Evolutionary conservation across 2,113 vertebrate genomes (phyloP).

Genomic region (Aramus guarauna): DNA sequence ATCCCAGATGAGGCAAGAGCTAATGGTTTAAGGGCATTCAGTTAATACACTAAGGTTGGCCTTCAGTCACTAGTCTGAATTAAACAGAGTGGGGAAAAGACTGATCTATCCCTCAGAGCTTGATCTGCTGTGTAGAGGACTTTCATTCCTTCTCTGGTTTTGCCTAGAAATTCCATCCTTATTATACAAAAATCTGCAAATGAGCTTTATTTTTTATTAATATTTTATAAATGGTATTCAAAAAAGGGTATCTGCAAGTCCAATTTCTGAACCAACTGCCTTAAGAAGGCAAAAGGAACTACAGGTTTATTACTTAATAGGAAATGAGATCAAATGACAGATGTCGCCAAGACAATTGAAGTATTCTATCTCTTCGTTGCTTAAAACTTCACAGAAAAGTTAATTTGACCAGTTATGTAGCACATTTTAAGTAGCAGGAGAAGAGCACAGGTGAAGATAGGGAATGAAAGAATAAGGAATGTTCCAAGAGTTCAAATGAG

Average conservation of each 20-base stretch:
- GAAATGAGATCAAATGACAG: background rate
- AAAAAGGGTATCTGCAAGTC: background rate
- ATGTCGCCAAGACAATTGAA: background rate
- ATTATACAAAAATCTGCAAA: background rate
- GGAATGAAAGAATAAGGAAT: background rate
- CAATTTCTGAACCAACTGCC: background rate
- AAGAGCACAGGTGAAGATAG: background rate
- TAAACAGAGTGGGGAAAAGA: background rate
- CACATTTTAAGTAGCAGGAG: background rate
- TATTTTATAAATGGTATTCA: background rate
- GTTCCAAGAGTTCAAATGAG: background rate
- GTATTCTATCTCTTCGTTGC: background rate
- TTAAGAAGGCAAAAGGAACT: background rate
- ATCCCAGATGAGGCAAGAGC: background rate
- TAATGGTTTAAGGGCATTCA: background rate
- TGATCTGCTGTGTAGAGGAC: background rate
- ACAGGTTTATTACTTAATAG: background rate
- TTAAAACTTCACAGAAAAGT: background rate
- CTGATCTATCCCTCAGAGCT: background rate
- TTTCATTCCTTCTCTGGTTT: background rate
- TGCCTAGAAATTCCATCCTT: background rate
- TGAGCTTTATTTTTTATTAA: background rate
- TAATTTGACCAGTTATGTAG: background rate
- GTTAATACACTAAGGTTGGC: background rate
- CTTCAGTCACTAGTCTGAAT: background rate